Base-by-base conservation (phyloP, 2,797 vertebrate species). In the Chaetophractus vellerosus region DNA sequence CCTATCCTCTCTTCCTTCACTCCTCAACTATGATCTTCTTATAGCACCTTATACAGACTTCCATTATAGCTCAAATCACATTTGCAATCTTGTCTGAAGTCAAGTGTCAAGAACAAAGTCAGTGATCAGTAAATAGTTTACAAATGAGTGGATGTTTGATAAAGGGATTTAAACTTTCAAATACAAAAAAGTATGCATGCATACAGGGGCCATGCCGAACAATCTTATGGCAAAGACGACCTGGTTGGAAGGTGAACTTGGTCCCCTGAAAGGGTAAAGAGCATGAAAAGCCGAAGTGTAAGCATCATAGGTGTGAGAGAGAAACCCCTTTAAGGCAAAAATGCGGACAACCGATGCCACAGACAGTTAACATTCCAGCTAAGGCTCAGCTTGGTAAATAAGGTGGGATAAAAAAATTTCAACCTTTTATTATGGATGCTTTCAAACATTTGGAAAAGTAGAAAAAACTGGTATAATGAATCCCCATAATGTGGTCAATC, bases 51-150 rank as follows among this genome's bases (percentile, higher is more conserved):
- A 31, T 21, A 31, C 10, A 88, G 68, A 69, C 23, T 57, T 89
- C 71, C 48, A 59, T 69, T 33, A 14, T 21, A 72, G 52, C 2
- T 38, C 19, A 52, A 86, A 52, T n/a, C 33, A 45, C 61, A 55
- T 81, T 90, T 95, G 59, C 41, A 23, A 28, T 74, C 23, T 38
- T 92, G 23, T 63, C 84, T 19, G 31, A n/a, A n/a, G 7, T 90
- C 48, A 36, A 80, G 66, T 19, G 14, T 64, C 38, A 41, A 50
- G 45, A 72, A 72, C 18, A 66, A 55, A 80, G 31, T 48, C 28
- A 23, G 31, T 31, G 31, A 23, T 79, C 21, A 63, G 45, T 48
- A 83, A 55, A 41, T 41, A 75, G 38, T 45, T 74, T 61, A 57
- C 36, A 38, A 71, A 26, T n/a, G 50, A 81, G 23, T 66, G 9